These are phyloP conservation scores for Fistularia tabacaria DNA, from an alignment of 2,797 vertebrate species.

Conservation along the genomic window DNA sequence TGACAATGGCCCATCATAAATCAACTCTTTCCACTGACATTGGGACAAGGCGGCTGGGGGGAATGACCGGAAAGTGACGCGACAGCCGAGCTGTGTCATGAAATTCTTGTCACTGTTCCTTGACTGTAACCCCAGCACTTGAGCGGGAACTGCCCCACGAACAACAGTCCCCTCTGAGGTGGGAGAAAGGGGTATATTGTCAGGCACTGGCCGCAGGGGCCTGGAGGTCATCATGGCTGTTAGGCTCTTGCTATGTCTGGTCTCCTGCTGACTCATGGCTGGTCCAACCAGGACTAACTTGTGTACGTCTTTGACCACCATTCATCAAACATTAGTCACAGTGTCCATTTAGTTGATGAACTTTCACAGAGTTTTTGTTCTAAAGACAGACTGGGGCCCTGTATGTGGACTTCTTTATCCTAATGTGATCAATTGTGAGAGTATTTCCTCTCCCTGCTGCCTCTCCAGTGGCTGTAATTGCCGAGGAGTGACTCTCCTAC, in stretches of 20 bases:
- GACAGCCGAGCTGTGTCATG: conserved; percentile 24
- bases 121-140: conserved; percentile 40
- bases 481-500: conserved; percentile 7
- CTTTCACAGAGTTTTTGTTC: conserved; percentile 40
- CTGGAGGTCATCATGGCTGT: conserved; percentile 55
- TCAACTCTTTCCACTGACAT: conserved; percentile 20
- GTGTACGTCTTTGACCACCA: conserved; percentile 29
- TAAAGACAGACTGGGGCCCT: conserved; percentile 16
- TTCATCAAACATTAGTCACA: conserved; percentile 76
- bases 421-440: conserved; percentile 24
- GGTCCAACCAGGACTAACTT: conserved; percentile 39
- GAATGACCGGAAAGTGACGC: conserved; percentile 60
- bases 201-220: conserved; percentile 11
- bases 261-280: conserved; percentile 62
- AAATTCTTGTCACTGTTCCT: conserved; percentile 60
- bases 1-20: conserved; percentile 21
- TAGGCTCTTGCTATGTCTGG: conserved; percentile 40
- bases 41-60: conserved; percentile 7
- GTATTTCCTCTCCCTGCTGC: conserved; percentile 16
- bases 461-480: background rate
- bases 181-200: conserved; percentile 67
- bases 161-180: conserved; percentile 57
- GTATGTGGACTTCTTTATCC: conserved; percentile 40
- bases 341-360: conserved; percentile 30
- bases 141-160: conserved; percentile 54